Evolutionary conservation across 35 echinoderm and acorn worm genomes (phyloP).

Genomic region (Eucidaris tribuloides): DNA sequence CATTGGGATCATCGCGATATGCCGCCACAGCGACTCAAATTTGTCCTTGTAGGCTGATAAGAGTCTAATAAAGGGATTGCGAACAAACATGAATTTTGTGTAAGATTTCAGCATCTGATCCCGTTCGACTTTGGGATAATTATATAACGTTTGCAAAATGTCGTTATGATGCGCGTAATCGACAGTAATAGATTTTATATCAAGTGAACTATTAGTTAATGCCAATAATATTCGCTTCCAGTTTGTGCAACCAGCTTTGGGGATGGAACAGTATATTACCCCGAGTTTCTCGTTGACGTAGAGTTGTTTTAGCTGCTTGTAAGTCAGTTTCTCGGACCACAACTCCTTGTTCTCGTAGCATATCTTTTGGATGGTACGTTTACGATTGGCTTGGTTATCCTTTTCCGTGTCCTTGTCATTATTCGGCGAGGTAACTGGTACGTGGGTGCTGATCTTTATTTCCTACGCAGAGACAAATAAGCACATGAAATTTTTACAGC

Average conservation of each 20-base stretch:
- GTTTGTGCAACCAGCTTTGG: conserved; percentile 72
- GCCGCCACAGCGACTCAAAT: background rate
- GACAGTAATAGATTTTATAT: background rate
- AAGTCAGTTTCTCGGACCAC: background rate
- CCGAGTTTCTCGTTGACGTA: background rate
- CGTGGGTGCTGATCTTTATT: background rate
- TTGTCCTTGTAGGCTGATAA: conserved; percentile 40
- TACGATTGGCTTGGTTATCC: background rate
- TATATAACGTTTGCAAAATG: background rate
- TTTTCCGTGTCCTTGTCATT: background rate
- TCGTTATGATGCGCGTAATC: background rate
- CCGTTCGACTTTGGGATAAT: background rate
- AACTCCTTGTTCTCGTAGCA: background rate
- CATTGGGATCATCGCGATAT: conserved; percentile 4
- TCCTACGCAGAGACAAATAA: background rate
- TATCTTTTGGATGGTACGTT: background rate
- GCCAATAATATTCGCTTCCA: conserved; percentile 5
- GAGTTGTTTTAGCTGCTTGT: background rate
- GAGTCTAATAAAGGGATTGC: conserved; percentile 36
- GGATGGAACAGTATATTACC: conserved; percentile 25
- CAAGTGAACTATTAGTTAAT: background rate
- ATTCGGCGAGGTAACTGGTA: background rate
- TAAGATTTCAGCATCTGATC: background rate
- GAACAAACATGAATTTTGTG: conserved; percentile 40
- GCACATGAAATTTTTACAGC: background rate